Conservation (phyloP, 2,888 invertebrate genomes). For the Zygothrica quintamaculata region DNA sequence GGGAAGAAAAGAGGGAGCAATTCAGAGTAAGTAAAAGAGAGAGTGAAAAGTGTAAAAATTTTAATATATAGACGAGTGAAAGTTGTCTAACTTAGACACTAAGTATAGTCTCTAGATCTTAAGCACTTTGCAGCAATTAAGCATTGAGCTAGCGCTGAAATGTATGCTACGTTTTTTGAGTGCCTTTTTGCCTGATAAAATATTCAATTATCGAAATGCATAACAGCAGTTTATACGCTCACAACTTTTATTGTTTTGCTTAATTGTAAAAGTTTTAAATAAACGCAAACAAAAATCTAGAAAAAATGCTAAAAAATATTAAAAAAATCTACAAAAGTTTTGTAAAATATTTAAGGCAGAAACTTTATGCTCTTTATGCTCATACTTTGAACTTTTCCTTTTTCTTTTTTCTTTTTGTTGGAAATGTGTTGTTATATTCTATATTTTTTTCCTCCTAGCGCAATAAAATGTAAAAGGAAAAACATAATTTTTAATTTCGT, state of each 20-base stretch:
- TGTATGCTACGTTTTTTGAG: constrained; percentile 49
- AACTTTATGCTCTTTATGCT: constrained; percentile 43
- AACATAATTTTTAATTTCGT: constrained; percentile 81
- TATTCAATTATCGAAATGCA: constrained; percentile 76
- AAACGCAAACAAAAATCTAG: constrained; percentile 7
- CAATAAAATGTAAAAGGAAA: constrained; percentile 59
- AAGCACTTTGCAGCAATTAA: constrained; percentile 53
- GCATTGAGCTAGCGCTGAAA: constrained; percentile 38
- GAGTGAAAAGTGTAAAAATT: too few relatives aligned
- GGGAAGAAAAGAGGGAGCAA: constrained; percentile 35
- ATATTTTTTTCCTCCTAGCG: constrained; percentile 23
- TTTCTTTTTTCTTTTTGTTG: too few relatives aligned
- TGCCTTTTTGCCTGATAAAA: constrained; percentile 38
- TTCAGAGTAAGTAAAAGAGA: too few relatives aligned
- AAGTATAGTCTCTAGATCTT: too few relatives aligned
- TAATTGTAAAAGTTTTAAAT: constrained; percentile 74
- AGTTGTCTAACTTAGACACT: constrained; percentile 12
- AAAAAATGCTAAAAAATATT: not conserved
- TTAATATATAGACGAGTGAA: too few relatives aligned
- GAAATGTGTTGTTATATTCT: constrained; percentile 10
- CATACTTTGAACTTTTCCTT: too few relatives aligned
- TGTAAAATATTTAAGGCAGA: constrained; percentile 12
- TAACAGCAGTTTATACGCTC: too few relatives aligned
- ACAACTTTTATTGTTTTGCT: constrained; percentile 70
- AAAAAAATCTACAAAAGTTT: constrained; percentile 31